Evolutionary conservation across 2,113 vertebrate species (phyloP).

Genomic region (Nibea coibor): DNA sequence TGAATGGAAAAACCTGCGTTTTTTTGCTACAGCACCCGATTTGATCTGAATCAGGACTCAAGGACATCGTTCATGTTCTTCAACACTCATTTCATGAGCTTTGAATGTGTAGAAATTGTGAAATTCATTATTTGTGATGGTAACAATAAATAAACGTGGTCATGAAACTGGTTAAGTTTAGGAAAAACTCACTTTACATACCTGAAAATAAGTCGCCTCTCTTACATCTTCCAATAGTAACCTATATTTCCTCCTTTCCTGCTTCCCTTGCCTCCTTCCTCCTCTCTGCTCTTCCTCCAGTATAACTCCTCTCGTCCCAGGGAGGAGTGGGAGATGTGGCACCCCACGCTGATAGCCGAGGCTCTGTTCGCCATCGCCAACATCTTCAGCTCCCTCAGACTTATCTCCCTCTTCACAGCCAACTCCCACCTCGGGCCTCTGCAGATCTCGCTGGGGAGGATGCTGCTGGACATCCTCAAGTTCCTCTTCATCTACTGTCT

Average conservation of each 20-base stretch:
- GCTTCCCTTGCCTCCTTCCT: accelerated
- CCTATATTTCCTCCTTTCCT: neutral
- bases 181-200: too few relatives aligned
- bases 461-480: slow-evolving; percentile 98
- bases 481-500: slow-evolving; percentile 97
- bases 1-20: too few relatives aligned
- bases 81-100: too few relatives aligned
- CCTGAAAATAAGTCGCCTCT: neutral
- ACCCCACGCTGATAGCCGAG: slow-evolving; percentile 95
- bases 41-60: too few relatives aligned
- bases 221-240: neutral
- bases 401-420: slow-evolving; percentile 97
- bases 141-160: too few relatives aligned
- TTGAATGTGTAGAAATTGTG: too few relatives aligned
- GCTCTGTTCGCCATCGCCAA: slow-evolving; percentile 97
- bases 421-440: slow-evolving; percentile 96
- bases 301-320: slow-evolving; percentile 95
- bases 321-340: slow-evolving; percentile 99
- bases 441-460: slow-evolving; percentile 96
- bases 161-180: too few relatives aligned
- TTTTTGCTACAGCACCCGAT: too few relatives aligned
- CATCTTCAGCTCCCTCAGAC: slow-evolving; percentile 94
- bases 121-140: too few relatives aligned
- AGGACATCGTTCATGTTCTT: too few relatives aligned
- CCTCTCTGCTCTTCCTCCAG: slow-evolving; percentile 79